phyloP scores from a whole-genome alignment of 2,113 vertebrate genomes.

The Siniperca knerii region DNA sequence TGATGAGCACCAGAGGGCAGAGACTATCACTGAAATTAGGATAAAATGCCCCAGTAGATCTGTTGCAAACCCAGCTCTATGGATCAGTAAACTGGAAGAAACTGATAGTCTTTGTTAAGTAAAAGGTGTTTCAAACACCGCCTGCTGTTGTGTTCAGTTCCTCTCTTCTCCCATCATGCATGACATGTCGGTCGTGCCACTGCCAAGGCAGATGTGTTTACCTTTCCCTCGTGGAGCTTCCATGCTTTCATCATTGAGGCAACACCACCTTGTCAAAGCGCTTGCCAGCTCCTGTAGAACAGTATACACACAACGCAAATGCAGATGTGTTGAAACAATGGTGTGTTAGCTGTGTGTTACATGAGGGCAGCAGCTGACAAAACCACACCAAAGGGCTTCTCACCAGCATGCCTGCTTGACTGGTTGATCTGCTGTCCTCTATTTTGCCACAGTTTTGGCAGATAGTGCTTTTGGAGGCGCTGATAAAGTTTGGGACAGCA shows the following conservation, averaged over 20 bases:
- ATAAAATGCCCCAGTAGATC: conserved; percentile 6
- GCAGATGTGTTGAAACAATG: conserved; percentile 52
- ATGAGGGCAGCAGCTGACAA: conserved; percentile 38
- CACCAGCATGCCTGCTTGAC: not conserved
- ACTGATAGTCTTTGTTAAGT: not conserved
- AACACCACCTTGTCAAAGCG: conserved; percentile 33
- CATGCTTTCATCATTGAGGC: conserved; percentile 48
- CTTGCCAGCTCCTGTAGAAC: not conserved
- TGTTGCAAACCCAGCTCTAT: not conserved
- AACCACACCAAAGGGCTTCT: conserved; percentile 18
- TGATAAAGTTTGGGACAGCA: not conserved
- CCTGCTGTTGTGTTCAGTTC: conserved; percentile 52
- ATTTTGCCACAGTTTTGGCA: not conserved
- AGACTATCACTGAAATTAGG: not conserved
- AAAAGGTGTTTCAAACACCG: conserved; percentile 14
- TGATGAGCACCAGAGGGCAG: conserved; percentile 8
- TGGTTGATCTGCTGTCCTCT: not conserved
- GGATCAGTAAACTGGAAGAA: conserved; percentile 46
- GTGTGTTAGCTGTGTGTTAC: conserved; percentile 31
- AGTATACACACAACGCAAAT: conserved; percentile 17
- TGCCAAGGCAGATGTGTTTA: conserved; percentile 67
- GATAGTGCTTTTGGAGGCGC: not conserved
- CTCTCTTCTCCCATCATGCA: conserved; percentile 27
- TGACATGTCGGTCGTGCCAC: conserved; percentile 31
- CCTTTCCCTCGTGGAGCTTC: conserved; percentile 58